Percentiles rank a stretch among this genome's conserved stretches.
Evolutionary conservation across 1,140 invertebrate species (phyloP).

Genomic region (Ruditapes philippinarum): DNA sequence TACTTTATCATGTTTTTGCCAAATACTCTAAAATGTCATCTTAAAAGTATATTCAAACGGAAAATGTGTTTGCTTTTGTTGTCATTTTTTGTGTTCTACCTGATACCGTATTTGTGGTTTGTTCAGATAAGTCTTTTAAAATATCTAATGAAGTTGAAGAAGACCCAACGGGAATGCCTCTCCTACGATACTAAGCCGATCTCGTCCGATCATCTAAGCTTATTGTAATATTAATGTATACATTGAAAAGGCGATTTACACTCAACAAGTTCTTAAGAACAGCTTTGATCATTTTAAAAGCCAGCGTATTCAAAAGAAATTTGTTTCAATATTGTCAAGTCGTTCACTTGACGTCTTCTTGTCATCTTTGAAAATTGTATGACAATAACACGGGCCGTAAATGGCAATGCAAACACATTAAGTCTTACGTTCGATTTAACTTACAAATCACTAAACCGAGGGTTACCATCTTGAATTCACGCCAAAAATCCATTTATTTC

Average conservation of each 20-base stretch:
- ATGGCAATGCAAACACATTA: constrained; percentile 63
- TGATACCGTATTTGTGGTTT: too few relatives aligned
- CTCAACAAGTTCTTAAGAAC: constrained; percentile 35
- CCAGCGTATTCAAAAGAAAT: constrained; percentile 38
- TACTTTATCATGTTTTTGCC: too few relatives aligned
- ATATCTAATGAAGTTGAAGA: too few relatives aligned
- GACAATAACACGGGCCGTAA: constrained; percentile 38
- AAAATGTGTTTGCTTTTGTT: too few relatives aligned
- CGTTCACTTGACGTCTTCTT: constrained; percentile 23
- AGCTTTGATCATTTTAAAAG: constrained; percentile 47
- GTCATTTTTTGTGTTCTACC: too few relatives aligned
- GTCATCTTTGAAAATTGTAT: constrained; percentile 34
- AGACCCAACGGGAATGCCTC: too few relatives aligned
- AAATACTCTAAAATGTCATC: too few relatives aligned
- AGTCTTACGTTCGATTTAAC: constrained; percentile 62
- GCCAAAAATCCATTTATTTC: constrained; percentile 57
- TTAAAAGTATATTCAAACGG: too few relatives aligned
- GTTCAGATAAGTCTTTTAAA: too few relatives aligned
- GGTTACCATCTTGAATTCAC: constrained; percentile 16
- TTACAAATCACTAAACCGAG: constrained; percentile 60
- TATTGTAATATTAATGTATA: constrained; percentile 31
- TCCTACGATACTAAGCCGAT: too few relatives aligned
- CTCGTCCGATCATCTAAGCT: neutral
- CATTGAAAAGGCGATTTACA: neutral
- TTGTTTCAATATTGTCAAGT: constrained; percentile 47